Evolutionary conservation across 2,113 vertebrate species (phyloP).

Genomic region (Pachyramphus minor): DNA sequence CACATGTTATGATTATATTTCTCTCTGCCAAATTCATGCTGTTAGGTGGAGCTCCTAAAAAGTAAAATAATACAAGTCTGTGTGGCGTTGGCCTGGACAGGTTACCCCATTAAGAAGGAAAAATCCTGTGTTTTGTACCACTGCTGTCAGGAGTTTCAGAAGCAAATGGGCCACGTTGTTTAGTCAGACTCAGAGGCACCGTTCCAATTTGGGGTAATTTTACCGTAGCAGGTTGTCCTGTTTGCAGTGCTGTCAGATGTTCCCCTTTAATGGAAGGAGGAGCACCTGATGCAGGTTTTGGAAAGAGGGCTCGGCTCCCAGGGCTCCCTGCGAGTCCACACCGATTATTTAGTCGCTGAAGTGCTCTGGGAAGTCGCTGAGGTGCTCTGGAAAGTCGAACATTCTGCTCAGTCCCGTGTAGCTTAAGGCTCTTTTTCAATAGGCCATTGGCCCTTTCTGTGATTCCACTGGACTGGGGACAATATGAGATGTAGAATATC

Average conservation of each 20-base stretch:
- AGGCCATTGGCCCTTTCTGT: background rate
- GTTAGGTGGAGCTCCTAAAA: background rate
- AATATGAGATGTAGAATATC: background rate
- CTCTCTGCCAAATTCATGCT: background rate
- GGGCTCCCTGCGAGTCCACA: background rate
- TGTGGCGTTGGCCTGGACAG: background rate
- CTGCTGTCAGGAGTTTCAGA: background rate
- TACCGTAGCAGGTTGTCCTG: accelerated
- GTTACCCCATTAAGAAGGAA: background rate
- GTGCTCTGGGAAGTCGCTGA: background rate
- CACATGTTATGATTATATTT: background rate
- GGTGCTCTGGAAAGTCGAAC: background rate
- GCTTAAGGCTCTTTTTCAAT: background rate
- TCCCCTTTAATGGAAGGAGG: background rate
- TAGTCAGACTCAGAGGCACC: background rate
- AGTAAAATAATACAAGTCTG: background rate
- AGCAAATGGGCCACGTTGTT: background rate
- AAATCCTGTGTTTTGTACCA: background rate
- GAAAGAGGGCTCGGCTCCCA: background rate
- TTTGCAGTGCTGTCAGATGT: background rate
- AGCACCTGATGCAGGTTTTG: background rate
- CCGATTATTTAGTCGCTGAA: background rate
- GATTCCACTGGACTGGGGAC: background rate
- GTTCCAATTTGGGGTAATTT: background rate
- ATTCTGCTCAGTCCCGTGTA: accelerated